Conservation (phyloP, 1,140 invertebrate genomes). For the Musca vetustissima region DNA sequence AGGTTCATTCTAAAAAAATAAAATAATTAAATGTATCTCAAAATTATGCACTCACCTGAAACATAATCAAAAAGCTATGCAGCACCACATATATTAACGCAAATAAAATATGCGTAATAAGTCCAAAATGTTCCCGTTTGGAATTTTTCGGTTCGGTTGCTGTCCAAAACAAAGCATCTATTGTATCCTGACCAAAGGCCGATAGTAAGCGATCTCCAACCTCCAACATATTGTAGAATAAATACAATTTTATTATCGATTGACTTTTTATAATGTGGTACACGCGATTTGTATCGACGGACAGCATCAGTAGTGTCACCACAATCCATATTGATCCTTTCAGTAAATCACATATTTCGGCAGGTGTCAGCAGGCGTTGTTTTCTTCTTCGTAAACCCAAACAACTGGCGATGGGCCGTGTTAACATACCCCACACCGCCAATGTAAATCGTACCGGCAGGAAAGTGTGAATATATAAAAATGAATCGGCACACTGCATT, state of each 20-base stretch:
- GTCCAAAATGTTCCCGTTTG: conserved; percentile 81
- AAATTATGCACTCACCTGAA: conserved; percentile 65
- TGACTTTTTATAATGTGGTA: conserved; percentile 99
- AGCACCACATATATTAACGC: conserved; percentile 90
- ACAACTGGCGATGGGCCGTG: conserved; percentile 69
- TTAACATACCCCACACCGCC: conserved; percentile 78
- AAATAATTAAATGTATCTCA: background rate
- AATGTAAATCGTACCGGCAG: conserved; percentile 89
- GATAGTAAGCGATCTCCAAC: conserved; percentile 94
- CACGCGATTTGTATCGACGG: conserved; percentile 96
- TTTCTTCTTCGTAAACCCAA: conserved; percentile 65
- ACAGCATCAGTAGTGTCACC: conserved; percentile 82
- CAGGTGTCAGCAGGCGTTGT: conserved; percentile 72
- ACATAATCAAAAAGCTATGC: conserved; percentile 88
- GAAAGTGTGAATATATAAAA: conserved; percentile 97
- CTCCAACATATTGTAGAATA: conserved; percentile 99
- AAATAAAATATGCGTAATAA: conserved; percentile 85
- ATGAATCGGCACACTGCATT: conserved; percentile 96
- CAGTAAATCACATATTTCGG: conserved; percentile 94
- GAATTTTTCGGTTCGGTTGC: conserved; percentile 87
- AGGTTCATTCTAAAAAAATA: no score
- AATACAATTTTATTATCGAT: conserved; percentile 98
- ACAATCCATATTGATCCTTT: conserved; percentile 88
- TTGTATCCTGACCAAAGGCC: conserved; percentile 96
- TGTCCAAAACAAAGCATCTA: conserved; percentile 97